Conservation (phyloP, 2,113 vertebrate species). For the Festucalex cinctus region DNA sequence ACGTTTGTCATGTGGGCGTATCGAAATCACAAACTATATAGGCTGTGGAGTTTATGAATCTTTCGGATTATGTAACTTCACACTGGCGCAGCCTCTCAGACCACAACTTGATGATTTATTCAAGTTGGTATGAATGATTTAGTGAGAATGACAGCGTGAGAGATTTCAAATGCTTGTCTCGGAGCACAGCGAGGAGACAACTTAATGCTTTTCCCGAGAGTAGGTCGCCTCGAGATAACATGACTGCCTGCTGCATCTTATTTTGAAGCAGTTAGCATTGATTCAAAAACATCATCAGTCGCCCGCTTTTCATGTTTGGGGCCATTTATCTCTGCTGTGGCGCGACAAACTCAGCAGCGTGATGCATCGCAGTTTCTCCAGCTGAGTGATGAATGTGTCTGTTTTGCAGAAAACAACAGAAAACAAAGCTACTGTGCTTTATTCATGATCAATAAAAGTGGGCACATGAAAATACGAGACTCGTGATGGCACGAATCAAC, state of each 20-base stretch:
- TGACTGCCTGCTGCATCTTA: not conserved
- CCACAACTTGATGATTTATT: slow-evolving; percentile 59
- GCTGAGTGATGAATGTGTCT: not conserved
- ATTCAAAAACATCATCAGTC: slow-evolving; percentile 1
- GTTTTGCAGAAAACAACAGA: not conserved
- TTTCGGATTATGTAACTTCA: slow-evolving; percentile 40
- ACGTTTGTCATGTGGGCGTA: not conserved
- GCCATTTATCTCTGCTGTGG: not conserved
- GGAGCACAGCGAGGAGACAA: not conserved
- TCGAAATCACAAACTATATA: not conserved
- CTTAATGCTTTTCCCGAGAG: slow-evolving; percentile 23
- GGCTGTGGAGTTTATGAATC: not conserved
- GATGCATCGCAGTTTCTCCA: slow-evolving; percentile 3
- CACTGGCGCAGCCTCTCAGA: slow-evolving; percentile 39
- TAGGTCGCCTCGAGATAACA: slow-evolving; percentile 7
- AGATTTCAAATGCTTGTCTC: slow-evolving; percentile 44
- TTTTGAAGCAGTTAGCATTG: slow-evolving; percentile 5
- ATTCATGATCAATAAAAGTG: not conserved
- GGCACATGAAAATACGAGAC: not conserved
- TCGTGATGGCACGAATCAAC: not conserved
- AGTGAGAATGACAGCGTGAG: slow-evolving; percentile 38
- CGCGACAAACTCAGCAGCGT: not conserved
- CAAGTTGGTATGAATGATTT: slow-evolving; percentile 63
- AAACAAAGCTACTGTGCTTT: not conserved
- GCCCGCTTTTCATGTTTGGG: not conserved